Base-by-base conservation (phyloP, 2,797 vertebrate species). In the Liasis olivaceus region DNA sequence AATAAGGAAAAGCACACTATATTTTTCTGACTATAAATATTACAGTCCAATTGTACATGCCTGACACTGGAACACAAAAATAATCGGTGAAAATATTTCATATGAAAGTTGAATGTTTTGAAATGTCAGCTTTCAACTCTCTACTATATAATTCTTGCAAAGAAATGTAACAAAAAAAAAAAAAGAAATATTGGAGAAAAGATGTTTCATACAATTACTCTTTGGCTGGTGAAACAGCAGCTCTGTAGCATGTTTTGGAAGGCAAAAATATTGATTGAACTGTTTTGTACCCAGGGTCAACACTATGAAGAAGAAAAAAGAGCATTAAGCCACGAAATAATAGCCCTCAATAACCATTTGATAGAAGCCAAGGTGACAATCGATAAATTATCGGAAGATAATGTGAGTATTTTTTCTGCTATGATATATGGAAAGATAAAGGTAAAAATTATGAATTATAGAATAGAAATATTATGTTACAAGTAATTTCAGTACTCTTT, bases 281-380 rank as follows among this genome's bases (percentile, higher is more conserved):
- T 91, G 47, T 36, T 94, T 84, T 85, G 77, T 90, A 94, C 92
- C 87, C 97, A 99, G 99, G 98, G 98, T 92, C 98, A 99, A 96
- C 98, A 98, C 95, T 98, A 99, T 0, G 99, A 99, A 93, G 99
- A 99, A 94, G 99, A 99, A 96, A 99, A 99, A 96, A 98, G 99
- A 93, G 98, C 98, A 13, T 98, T 99, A 95, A 99, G 98, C 96
- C 98, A 98, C 42, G 99, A 99, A 98, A 99, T 99, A 92, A 98
- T 99, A 47, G 98, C 98, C 93, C 99, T 99, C 96, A 99, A 99
- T 96, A 99, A 99, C 96, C 99, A 99, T 96, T 98, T 99, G 94
- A 98, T 99, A 98, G 99, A 99, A 96, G 99, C 99, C 86, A 99
- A 99, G 97, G 98, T 99, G 97, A 99, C 98, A 36, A 99, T 99